Conservation (phyloP, 2,888 invertebrate species). For the Augiades crinisus region DNA sequence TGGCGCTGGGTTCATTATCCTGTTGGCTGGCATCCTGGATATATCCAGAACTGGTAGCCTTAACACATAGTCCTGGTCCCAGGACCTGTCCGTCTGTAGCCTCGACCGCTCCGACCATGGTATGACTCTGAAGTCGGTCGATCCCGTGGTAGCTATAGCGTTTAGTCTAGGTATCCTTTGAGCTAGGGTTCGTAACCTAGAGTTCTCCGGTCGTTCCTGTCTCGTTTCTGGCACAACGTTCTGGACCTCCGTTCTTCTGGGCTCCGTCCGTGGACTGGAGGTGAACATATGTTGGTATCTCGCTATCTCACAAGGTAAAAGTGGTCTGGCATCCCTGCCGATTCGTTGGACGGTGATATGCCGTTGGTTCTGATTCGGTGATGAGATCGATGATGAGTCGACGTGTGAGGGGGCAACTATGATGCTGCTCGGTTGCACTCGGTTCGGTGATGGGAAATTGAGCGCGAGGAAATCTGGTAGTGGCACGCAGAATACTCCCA, state of each 20-base stretch:
- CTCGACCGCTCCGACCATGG: conserved; percentile 56
- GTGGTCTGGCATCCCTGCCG: conserved; percentile 78
- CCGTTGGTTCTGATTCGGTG: conserved; percentile 47
- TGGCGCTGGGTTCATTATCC: conserved; percentile 40
- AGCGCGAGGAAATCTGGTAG: conserved; percentile 65
- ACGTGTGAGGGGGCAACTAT: conserved; percentile 45
- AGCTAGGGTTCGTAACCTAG: conserved; percentile 55
- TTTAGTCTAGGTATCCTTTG: conserved; percentile 61
- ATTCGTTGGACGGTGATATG: conserved; percentile 82
- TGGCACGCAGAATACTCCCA: conserved; percentile 69
- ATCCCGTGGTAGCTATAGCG: conserved; percentile 39
- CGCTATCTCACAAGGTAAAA: conserved; percentile 75
- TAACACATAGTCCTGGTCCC: conserved; percentile 59
- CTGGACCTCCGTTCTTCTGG: conserved; percentile 41
- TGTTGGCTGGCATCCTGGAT: conserved; percentile 47
- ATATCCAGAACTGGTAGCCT: conserved; percentile 57
- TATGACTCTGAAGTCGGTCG: conserved; percentile 50
- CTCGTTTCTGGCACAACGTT: conserved; percentile 50
- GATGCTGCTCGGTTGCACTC: conserved; percentile 45
- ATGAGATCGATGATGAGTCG: conserved; percentile 40
- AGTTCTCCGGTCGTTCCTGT: conserved; percentile 45
- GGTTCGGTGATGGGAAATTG: conserved; percentile 52
- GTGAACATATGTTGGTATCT: conserved; percentile 70
- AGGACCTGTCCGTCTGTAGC: conserved; percentile 42
- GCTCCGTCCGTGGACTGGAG: conserved; percentile 41